A percentile compares a stretch with the other conserved stretches of the same genome.
Evolutionary conservation across 2,113 vertebrate genomes (phyloP).

Genomic region (Saguinus imperator): DNA sequence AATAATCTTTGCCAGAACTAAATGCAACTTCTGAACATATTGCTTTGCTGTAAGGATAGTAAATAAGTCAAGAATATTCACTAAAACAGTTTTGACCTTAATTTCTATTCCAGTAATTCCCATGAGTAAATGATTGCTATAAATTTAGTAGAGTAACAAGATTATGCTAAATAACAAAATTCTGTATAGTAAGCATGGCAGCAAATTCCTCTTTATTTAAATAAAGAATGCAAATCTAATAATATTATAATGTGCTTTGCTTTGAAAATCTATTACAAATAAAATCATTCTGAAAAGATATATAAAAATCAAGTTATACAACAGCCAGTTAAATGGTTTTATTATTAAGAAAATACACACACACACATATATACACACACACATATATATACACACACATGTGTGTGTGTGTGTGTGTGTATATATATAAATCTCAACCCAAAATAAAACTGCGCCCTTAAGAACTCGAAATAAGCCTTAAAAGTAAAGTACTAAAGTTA

Average conservation of each 20-base stretch:
- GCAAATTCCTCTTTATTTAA: conserved; percentile 20
- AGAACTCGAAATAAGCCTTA: neutral
- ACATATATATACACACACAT: too few species aligned
- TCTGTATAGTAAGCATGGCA: neutral
- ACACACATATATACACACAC: too few species aligned
- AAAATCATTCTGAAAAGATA: conserved; percentile 42
- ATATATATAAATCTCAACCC: neutral
- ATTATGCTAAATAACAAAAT: conserved; percentile 23
- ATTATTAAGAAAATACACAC: neutral
- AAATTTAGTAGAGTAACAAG: conserved; percentile 21
- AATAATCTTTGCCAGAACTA: conserved; percentile 49
- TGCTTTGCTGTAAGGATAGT: conserved; percentile 7
- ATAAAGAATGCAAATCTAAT: conserved; percentile 30
- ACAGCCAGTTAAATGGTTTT: conserved; percentile 35
- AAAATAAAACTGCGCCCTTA: conserved; percentile 30
- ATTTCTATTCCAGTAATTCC: conserved; percentile 33
- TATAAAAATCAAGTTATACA: conserved; percentile 9
- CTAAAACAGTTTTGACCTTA: conserved; percentile 25
- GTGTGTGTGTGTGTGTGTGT: too few species aligned
- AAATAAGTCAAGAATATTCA: conserved; percentile 37
- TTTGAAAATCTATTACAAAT: conserved; percentile 47
- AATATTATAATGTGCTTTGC: neutral
- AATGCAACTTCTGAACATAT: conserved; percentile 22
- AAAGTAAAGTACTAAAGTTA: conserved; percentile 3
- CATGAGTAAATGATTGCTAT: neutral